Evolutionary conservation across 2,888 invertebrate species (phyloP), one percentile per base, ranked within the genome.

Genomic region (Noctua fimbriata): DNA sequence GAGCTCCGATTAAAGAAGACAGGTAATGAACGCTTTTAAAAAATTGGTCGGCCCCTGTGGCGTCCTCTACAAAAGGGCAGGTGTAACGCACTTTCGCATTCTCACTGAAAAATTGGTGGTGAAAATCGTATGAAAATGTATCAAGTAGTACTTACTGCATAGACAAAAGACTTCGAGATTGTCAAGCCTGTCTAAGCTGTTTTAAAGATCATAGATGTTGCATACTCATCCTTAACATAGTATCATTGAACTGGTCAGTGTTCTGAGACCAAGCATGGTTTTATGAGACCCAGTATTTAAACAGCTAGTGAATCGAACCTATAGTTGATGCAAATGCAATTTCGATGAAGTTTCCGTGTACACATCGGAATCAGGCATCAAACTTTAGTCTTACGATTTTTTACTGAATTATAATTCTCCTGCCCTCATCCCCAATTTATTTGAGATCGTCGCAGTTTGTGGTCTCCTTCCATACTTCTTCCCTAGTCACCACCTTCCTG

Each of bases 1-100:
- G 85, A 41, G 78, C 73, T 12, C 85, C 87, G 0, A 65, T 88
- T 32, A 85, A 91, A n/a, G 90, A 91, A 0, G 90, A 90, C 0
- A 60, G 60, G 60, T 60, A 60, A 60, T 2, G 1, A 58, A 14
- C 14, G 9, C n/a, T 58, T n/a, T 14, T 28, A 2, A 14, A 58
- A 58, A 21, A 9, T 52, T 52, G 21, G 2, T 9, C 9, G 10
- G 4, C 2, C 55, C 2, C 1, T 55, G 24, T 55, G 10, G 12
- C 5, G 14, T 58, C 4, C n/a, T n/a, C 9, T n/a, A 58, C 58
- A 12, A 58, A n/a, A 28, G 28, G 16, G 58, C 52, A 21, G 24
- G 2, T 18, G 49, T 49, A 44, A 49, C 18, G 55, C 58, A 60
- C 14, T 28, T 16, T 14, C 1, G n/a, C 12, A n/a, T n/a, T 58